Evolutionary conservation across 2,888 invertebrate genomes (phyloP).

Genomic region (Caenorhabditis angaria): DNA sequence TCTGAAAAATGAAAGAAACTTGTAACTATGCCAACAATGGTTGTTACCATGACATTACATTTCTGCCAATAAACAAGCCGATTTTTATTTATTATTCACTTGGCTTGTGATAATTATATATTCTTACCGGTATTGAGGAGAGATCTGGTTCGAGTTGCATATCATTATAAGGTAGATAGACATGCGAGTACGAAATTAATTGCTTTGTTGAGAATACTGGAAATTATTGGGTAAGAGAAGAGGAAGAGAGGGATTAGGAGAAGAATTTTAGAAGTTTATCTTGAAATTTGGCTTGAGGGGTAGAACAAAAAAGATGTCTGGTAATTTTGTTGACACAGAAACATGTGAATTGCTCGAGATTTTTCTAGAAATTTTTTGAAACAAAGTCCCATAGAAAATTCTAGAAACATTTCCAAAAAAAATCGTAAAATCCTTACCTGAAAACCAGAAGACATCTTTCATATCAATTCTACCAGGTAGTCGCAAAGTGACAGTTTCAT

Average conservation of each 20-base stretch:
- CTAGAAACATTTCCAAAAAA: neutral
- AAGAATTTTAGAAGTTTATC: no score
- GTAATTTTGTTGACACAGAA: no score
- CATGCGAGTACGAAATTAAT: slow-evolving; percentile 65
- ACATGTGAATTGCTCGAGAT: no score
- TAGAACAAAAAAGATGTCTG: no score
- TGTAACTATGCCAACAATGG: neutral
- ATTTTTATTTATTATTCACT: neutral
- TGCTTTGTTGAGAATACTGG: slow-evolving; percentile 68
- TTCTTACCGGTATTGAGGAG: slow-evolving; percentile 58
- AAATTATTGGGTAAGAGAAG: no score
- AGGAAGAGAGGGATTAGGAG: no score
- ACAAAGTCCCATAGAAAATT: neutral
- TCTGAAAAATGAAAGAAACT: slow-evolving; percentile 25
- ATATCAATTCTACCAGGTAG: slow-evolving; percentile 67
- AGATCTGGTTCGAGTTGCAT: slow-evolving; percentile 69
- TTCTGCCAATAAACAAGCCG: neutral
- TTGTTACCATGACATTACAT: neutral
- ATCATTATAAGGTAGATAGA: slow-evolving; percentile 70
- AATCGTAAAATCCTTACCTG: slow-evolving; percentile 24
- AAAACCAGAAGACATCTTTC: slow-evolving; percentile 59
- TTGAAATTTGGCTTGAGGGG: no score
- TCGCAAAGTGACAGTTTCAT: slow-evolving; percentile 64
- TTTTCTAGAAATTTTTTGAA: no score
- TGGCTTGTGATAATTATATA: neutral